Conservation (phyloP, 1,140 invertebrate genomes). For the Magallana ariakensis region DNA sequence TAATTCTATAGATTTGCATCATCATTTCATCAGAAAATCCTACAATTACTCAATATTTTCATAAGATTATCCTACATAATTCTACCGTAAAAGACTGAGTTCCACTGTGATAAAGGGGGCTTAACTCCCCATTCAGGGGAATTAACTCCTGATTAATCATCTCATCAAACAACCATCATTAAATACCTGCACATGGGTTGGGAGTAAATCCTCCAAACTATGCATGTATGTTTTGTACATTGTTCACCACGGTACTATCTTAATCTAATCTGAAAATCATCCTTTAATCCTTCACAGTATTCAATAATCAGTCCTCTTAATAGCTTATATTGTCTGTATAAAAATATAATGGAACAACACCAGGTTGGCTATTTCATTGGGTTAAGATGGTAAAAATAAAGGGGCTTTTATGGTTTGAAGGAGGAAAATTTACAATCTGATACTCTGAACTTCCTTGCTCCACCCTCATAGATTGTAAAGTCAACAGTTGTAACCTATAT, state of each 20-base stretch:
- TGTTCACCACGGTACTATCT: neutral
- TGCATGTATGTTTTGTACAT: constrained; percentile 4
- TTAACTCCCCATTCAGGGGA: neutral
- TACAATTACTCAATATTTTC: constrained; percentile 28
- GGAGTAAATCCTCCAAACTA: constrained; percentile 5
- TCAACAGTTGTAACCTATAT: neutral
- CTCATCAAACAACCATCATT: constrained; percentile 3
- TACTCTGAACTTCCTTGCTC: neutral
- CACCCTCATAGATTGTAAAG: neutral
- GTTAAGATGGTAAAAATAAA: too few relatives aligned
- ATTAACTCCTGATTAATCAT: constrained; percentile 9
- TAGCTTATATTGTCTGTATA: too few relatives aligned
- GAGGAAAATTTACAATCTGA: constrained; percentile 3
- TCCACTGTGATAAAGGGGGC: neutral
- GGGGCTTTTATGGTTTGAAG: neutral
- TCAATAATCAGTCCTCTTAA: too few relatives aligned
- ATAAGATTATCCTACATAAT: constrained; percentile 26
- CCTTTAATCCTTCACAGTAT: too few relatives aligned
- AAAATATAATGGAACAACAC: too few relatives aligned
- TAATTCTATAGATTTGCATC: constrained; percentile 12
- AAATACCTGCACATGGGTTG: neutral
- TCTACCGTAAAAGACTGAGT: neutral
- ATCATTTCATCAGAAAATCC: constrained; percentile 11
- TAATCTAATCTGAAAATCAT: neutral
- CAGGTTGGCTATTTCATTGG: too few relatives aligned